A percentile compares a stretch with the other conserved stretches of the same genome.
Evolutionary conservation across 2,113 vertebrate genomes (phyloP).

Genomic region (Gobio gobio): DNA sequence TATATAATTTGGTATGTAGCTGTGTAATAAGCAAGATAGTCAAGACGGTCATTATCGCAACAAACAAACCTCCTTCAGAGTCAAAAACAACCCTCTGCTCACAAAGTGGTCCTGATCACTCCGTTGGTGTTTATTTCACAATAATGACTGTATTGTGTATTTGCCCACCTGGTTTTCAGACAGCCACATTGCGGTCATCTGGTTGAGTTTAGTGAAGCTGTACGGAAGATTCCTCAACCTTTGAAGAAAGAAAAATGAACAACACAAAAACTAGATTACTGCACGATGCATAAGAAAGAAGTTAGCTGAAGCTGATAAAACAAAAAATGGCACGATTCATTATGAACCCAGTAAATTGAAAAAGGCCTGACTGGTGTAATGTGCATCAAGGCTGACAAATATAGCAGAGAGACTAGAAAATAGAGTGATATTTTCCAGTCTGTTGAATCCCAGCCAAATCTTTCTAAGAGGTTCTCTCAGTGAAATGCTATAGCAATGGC

Average conservation of each 20-base stretch:
- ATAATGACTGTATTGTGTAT: background rate
- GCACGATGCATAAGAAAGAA: background rate
- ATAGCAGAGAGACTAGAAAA: background rate
- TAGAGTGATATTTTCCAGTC: background rate
- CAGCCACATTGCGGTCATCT: slow-evolving; percentile 98
- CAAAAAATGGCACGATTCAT: background rate
- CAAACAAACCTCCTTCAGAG: background rate
- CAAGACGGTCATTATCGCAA: background rate
- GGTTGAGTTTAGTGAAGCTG: slow-evolving; percentile 93
- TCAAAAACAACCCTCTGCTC: background rate
- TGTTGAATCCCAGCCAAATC: slow-evolving; percentile 27
- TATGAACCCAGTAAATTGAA: background rate
- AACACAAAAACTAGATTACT: background rate
- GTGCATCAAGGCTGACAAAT: background rate
- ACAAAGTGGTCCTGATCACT: background rate
- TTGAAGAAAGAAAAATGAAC: slow-evolving; percentile 47
- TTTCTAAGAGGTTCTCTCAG: background rate
- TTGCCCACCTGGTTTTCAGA: slow-evolving; percentile 95
- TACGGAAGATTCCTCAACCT: slow-evolving; percentile 95
- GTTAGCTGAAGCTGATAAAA: background rate
- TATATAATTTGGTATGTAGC: background rate
- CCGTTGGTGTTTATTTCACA: background rate
- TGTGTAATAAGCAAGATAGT: background rate
- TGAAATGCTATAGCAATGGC: slow-evolving; percentile 1
- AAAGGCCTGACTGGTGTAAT: background rate